A percentile compares a stretch with the other conserved stretches of the same genome.
phyloP scores from a whole-genome alignment of 2,888 invertebrate species.

The Seladonia tumulorum region DNA sequence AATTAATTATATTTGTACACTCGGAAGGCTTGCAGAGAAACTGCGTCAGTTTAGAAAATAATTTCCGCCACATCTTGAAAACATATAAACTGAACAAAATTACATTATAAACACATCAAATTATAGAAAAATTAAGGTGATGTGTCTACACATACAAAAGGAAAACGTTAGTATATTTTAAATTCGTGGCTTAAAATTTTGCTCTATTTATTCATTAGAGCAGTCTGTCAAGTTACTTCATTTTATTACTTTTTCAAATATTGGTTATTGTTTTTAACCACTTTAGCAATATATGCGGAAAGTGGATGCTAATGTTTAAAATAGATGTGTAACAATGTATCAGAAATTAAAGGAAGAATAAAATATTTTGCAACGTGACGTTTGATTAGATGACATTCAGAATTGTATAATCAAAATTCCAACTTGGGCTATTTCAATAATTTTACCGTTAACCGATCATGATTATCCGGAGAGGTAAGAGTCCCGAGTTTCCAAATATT shows the following conservation, averaged over 20 bases:
- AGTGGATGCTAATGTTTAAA: neutral
- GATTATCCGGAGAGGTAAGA: constrained; percentile 69
- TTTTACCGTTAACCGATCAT: constrained; percentile 84
- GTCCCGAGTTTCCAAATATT: neutral
- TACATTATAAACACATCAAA: neutral
- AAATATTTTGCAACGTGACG: constrained; percentile 3
- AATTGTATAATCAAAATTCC: constrained; percentile 80
- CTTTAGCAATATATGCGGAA: neutral
- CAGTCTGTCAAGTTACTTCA: neutral
- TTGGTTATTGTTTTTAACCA: neutral
- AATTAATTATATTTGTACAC: neutral
- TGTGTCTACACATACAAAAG: neutral
- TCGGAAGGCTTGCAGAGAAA: neutral
- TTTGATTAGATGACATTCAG: neutral
- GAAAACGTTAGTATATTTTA: neutral
- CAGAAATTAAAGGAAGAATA: constrained; percentile 50
- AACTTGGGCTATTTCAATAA: constrained; percentile 84
- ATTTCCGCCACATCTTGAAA: neutral
- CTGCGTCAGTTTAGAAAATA: neutral
- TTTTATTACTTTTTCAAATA: neutral
- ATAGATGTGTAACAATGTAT: neutral
- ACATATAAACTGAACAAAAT: neutral
- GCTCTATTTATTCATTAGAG: neutral
- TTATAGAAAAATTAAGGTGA: neutral
- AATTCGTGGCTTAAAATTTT: neutral